phyloP scores from a whole-genome alignment of 2,797 vertebrate genomes.

The Sebastes flavidus region DNA sequence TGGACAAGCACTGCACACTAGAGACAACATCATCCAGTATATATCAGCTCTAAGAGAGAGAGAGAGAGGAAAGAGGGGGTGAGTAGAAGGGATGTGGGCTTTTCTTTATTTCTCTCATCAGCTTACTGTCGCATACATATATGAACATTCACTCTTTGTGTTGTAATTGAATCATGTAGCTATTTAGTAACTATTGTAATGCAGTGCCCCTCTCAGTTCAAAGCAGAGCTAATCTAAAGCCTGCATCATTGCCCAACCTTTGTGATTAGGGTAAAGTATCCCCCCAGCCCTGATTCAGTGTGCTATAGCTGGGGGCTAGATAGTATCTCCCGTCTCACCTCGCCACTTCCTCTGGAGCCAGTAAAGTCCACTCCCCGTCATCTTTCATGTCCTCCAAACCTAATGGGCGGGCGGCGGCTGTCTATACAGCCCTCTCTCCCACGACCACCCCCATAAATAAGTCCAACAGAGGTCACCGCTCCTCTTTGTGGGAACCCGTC shows the following conservation, averaged over 20 bases:
- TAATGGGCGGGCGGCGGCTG: constrained; percentile 1
- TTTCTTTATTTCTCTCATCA: not conserved
- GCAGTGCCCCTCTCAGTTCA: constrained; percentile 51
- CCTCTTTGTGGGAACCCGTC: constrained; percentile 10
- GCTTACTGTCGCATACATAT: not conserved
- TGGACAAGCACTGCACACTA: not conserved
- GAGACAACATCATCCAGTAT: not conserved
- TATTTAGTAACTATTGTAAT: constrained; percentile 53
- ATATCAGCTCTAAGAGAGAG: not conserved
- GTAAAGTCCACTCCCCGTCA: constrained; percentile 34
- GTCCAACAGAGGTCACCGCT: constrained; percentile 33
- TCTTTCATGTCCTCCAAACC: constrained; percentile 38
- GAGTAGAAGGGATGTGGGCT: not conserved
- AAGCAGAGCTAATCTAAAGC: constrained; percentile 50
- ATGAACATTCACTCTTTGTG: constrained; percentile 7
- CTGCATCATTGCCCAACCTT: constrained; percentile 27
- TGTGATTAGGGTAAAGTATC: constrained; percentile 52
- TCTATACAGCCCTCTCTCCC: constrained; percentile 5
- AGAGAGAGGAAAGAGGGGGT: not conserved
- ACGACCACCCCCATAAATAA: constrained; percentile 34
- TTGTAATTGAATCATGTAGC: constrained; percentile 42
- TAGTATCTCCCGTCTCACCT: constrained; percentile 35
- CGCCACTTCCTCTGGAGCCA: constrained; percentile 38
- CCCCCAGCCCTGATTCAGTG: constrained; percentile 4
- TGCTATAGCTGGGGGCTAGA: constrained; percentile 30